Percentiles rank a stretch among this genome's conserved stretches.
phyloP scores from a whole-genome alignment of 2,113 vertebrate species.

The Ageneiosus marmoratus region DNA sequence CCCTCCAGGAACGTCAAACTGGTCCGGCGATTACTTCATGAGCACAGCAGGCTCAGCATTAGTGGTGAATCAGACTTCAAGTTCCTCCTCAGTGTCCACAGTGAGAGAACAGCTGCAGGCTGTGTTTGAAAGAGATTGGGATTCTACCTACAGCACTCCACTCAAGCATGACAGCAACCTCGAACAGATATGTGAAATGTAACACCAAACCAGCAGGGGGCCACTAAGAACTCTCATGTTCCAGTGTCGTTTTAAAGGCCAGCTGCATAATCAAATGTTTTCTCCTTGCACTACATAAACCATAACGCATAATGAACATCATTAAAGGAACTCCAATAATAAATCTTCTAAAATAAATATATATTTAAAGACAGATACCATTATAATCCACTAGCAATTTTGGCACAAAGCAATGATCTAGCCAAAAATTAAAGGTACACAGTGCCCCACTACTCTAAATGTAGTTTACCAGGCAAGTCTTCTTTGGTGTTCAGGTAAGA shows the following conservation, averaged over 20 bases:
- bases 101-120: constrained; percentile 75
- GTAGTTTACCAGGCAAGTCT: not conserved
- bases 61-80: constrained; percentile 76
- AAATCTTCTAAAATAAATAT: not conserved
- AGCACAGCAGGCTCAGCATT: constrained; percentile 80
- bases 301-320: not conserved
- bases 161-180: constrained; percentile 57
- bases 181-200: constrained; percentile 44
- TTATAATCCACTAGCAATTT: constrained; percentile 24
- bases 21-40: constrained; percentile 87
- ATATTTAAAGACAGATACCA: not conserved
- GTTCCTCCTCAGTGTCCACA: constrained; percentile 31
- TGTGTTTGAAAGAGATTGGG: constrained; percentile 85
- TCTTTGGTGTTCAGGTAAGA: not conserved
- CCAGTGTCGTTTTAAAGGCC: not conserved
- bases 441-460: not conserved
- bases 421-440: not conserved
- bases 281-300: constrained; percentile 5
- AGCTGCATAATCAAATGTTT: not conserved
- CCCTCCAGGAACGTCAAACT: constrained; percentile 85
- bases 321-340: not conserved
- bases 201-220: not conserved
- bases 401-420: not conserved
- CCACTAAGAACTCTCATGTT: not conserved
- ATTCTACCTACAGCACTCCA: constrained; percentile 77